phyloP scores from a whole-genome alignment of 2,797 vertebrate species.

The Melopsittacus undulatus region DNA sequence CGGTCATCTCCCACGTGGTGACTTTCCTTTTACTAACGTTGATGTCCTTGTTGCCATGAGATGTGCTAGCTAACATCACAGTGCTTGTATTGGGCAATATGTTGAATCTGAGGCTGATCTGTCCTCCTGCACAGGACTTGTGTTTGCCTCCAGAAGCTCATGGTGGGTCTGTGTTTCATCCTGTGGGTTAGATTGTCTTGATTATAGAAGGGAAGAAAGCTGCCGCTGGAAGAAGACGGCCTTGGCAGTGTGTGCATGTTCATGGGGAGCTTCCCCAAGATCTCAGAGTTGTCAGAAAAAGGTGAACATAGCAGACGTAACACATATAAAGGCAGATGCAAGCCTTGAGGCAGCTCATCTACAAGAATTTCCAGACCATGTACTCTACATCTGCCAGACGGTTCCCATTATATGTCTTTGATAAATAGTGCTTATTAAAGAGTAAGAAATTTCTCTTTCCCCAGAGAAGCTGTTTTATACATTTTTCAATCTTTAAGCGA shows the following conservation, averaged over 20 bases:
- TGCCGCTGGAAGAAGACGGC: background rate
- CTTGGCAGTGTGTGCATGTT: background rate
- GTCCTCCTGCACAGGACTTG: background rate
- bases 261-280: background rate
- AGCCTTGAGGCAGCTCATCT: background rate
- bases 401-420: constrained; percentile 9
- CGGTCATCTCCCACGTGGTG: rapidly evolving
- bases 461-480: constrained; percentile 32
- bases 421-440: constrained; percentile 67
- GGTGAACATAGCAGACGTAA: background rate
- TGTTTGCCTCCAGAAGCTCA: background rate
- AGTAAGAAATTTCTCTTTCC: constrained; percentile 40
- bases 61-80: background rate
- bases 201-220: background rate
- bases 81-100: background rate
- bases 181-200: background rate
- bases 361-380: background rate
- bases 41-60: background rate
- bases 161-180: background rate
- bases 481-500: constrained; percentile 55
- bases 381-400: background rate
- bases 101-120: background rate
- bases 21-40: rapidly evolving
- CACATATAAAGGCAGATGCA: background rate
- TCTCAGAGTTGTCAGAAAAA: background rate